phyloP scores from a whole-genome alignment of 2,113 vertebrate genomes.

The Globicephala melas region DNA sequence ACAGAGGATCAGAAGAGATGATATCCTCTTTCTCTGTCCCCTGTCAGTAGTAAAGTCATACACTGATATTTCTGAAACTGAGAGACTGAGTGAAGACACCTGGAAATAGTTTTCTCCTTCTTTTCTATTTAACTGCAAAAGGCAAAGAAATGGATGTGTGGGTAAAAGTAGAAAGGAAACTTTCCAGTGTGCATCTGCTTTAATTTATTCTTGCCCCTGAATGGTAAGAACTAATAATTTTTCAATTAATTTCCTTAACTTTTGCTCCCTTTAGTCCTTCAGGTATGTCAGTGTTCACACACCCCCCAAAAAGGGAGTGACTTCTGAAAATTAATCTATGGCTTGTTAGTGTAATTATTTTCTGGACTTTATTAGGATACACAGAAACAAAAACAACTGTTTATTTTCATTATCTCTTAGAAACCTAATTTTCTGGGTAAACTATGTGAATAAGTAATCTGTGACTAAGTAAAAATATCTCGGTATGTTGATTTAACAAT shows the following conservation, averaged over 20 bases:
- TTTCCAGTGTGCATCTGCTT: constrained; percentile 60
- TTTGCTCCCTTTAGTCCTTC: constrained; percentile 4
- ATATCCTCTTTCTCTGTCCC: constrained; percentile 40
- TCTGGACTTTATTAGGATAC: background rate
- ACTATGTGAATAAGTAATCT: background rate
- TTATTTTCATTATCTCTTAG: background rate
- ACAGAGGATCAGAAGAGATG: constrained; percentile 52
- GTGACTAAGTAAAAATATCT: background rate
- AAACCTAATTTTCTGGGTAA: constrained; percentile 27
- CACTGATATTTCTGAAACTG: constrained; percentile 52
- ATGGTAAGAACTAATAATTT: constrained; percentile 59
- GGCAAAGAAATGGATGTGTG: constrained; percentile 63
- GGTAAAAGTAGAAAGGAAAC: constrained; percentile 52
- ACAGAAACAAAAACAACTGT: background rate
- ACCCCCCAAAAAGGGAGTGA: background rate
- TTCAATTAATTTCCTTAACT: constrained; percentile 53
- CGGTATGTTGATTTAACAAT: background rate
- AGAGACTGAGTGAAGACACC: constrained; percentile 65
- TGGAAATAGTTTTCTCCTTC: constrained; percentile 73
- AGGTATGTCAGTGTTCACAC: background rate
- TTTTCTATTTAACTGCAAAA: constrained; percentile 60
- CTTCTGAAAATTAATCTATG: background rate
- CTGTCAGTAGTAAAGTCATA: constrained; percentile 53
- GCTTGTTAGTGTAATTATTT: background rate
- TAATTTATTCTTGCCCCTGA: constrained; percentile 60